Evolutionary conservation across 2,888 invertebrate genomes (phyloP), one percentile per base, ranked within the genome.

Genomic region (Arctia plantaginis): DNA sequence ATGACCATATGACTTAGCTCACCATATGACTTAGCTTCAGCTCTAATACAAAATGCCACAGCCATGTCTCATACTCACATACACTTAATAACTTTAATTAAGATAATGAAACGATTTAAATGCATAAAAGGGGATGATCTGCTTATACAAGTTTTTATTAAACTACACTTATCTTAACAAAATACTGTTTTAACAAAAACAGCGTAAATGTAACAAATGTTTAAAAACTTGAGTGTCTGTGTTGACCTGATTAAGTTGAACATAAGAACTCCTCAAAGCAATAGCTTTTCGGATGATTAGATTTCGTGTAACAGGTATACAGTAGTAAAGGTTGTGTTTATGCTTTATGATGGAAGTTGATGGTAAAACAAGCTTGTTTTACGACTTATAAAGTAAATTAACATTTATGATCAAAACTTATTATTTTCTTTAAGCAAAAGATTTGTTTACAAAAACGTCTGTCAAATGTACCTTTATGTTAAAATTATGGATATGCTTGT

Each of bases 1-100:
- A 47, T 39, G 27, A 55, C 81, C 44, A 67, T 12, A 44, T 33
- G n/a, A 27, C 66, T 59, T 27, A 30, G 4, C 66, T 7, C 51
- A 64, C 62, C 75, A 76, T 59, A 75, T 69, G 72, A 71, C 41
- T 75, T 67, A 77, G 71, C 74, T 76, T 70, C 67, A 74, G 74
- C 74, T 76, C 65, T 47, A 30, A 27, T 39, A 39, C n/a, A 72
- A n/a, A 12, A 67, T n/a, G n/a, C n/a, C 44, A 67, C 65, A 59
- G 62, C 30, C 18, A 62, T 30, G 30, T 62, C 62, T 30, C 30
- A 62, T 30, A 18, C 62, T 27, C 62, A 62, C 30, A 62, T 62
- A 30, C 30, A 62, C 30, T 27, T 62, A 30, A 30, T 30, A 62
- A 30, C 18, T 62, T 30, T 7, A 30, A 3, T 15, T 30, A 30